phyloP scores from a whole-genome alignment of 2,797 vertebrate species.

The Babyrousa celebensis region DNA sequence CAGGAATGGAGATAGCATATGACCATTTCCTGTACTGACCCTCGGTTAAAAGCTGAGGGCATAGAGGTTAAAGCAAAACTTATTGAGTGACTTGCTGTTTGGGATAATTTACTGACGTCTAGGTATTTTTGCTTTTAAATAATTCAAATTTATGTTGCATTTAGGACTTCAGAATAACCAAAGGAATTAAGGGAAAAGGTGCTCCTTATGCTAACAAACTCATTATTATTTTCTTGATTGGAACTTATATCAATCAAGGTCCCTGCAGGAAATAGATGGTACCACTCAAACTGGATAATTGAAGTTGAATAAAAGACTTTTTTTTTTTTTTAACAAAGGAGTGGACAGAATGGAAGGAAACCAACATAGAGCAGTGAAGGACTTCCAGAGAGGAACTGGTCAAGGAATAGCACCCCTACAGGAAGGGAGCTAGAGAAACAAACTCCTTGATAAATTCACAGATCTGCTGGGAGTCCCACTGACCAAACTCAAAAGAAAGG shows the following conservation, averaged over 20 bases:
- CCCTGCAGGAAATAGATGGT: conserved; percentile 69
- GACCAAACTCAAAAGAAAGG: not conserved
- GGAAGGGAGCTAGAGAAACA: not conserved
- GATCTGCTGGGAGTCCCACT: not conserved
- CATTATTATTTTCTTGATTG: conserved; percentile 80
- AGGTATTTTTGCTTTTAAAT: conserved; percentile 70
- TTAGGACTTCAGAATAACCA: conserved; percentile 54
- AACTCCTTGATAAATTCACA: not conserved
- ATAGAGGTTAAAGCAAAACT: conserved; percentile 62
- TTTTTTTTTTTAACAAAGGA: conserved; percentile 45
- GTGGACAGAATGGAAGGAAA: conserved; percentile 44
- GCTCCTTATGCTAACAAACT: conserved; percentile 62
- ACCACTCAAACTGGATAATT: conserved; percentile 58
- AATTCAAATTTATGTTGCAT: conserved; percentile 68
- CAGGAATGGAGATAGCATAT: conserved; percentile 51
- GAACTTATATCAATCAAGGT: conserved; percentile 65
- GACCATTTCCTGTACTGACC: conserved; percentile 62
- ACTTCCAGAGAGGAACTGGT: not conserved
- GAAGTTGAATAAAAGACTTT: conserved; percentile 59
- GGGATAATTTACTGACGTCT: conserved; percentile 65
- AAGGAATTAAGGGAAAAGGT: conserved; percentile 59
- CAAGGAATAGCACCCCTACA: not conserved
- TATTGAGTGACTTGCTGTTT: conserved; percentile 42
- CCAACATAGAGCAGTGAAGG: not conserved
- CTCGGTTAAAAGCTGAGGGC: conserved; percentile 70